phyloP scores from a whole-genome alignment of 2,113 vertebrate species.

The Stigmatopora argus region DNA sequence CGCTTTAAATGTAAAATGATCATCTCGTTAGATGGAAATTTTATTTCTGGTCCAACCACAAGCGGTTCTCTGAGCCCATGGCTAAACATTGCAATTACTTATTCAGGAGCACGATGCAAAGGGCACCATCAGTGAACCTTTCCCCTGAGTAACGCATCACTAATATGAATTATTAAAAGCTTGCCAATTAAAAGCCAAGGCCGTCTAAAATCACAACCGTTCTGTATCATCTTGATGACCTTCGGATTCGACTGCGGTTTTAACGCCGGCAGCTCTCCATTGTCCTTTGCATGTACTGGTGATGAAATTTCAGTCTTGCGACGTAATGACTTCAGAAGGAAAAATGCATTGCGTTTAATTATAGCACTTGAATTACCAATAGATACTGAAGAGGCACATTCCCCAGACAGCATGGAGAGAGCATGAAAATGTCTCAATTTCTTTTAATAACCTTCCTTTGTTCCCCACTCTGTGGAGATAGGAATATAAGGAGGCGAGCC shows the following conservation, averaged over 20 bases:
- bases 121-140: constrained; percentile 27
- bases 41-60: constrained; percentile 8
- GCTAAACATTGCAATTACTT: constrained; percentile 31
- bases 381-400: constrained; percentile 13
- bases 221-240: constrained; percentile 23
- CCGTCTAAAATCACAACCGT: neutral
- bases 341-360: constrained; percentile 8
- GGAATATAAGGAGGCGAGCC: neutral
- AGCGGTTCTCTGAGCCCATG: constrained; percentile 13
- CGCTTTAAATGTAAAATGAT: neutral
- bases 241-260: constrained; percentile 20
- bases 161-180: constrained; percentile 50
- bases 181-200: constrained; percentile 35
- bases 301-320: neutral
- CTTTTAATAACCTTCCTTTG: constrained; percentile 4
- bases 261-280: constrained; percentile 16
- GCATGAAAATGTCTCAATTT: neutral
- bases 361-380: constrained; percentile 15
- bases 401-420: constrained; percentile 2
- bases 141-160: constrained; percentile 32
- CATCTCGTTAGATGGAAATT: constrained; percentile 10
- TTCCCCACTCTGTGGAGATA: neutral
- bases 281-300: neutral
- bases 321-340: constrained; percentile 7
- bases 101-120: constrained; percentile 21